Base-by-base conservation (phyloP, 37 sponge, comb jelly and placozoan genomes). In the Halichondria panicea region DNA sequence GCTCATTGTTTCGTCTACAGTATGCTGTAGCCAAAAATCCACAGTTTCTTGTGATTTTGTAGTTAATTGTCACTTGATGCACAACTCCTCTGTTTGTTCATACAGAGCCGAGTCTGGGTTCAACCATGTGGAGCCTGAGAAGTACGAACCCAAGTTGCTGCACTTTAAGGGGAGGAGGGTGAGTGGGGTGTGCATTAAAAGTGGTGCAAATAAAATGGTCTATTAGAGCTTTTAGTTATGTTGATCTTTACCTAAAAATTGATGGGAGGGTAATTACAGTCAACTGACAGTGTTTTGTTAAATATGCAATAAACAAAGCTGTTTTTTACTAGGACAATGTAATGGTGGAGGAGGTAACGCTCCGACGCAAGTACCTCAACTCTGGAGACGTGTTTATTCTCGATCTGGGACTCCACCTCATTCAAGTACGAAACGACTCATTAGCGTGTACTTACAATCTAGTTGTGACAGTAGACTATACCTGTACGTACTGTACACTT, bases 341-440 rank as follows among this genome's bases (percentile, higher is more conserved):
- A 27, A 68, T 54, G 28, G 35, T 76, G 32, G 52, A 34, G 65
- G 78, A 84, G 78, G 32, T 62, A 30, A 24, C 37, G 4, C 72
- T 84, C 52, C 42, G 54, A 44, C 63, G 72, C n/a, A 39, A 55
- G 39, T 76, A 75, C 45, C 43, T 76, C 72, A 77, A 61, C 30
- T 63, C 77, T 2, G 65, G 77, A 34, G 85, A 84, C 46, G 85
- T 84, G 11, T 84, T 77, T 43, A 70, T 84, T 41, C 70, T 84
- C 34, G 85, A 84, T 70, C 39, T 70, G 27, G 85, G 85, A 3
- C 50, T 66, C 18, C 19, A 40, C 13, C 48, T 84, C 71, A 62
- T 46, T 61, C 78, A 73, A 57, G 72, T 81, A 4, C 42, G 50
- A 11, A 40, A 68, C n/a, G n/a, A n/a, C n/a, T n/a, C n/a, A n/a